Evolutionary conservation across 2,797 vertebrate genomes (phyloP), one percentile per base, ranked within the genome.

Genomic region (Gadopsis marmoratus): DNA sequence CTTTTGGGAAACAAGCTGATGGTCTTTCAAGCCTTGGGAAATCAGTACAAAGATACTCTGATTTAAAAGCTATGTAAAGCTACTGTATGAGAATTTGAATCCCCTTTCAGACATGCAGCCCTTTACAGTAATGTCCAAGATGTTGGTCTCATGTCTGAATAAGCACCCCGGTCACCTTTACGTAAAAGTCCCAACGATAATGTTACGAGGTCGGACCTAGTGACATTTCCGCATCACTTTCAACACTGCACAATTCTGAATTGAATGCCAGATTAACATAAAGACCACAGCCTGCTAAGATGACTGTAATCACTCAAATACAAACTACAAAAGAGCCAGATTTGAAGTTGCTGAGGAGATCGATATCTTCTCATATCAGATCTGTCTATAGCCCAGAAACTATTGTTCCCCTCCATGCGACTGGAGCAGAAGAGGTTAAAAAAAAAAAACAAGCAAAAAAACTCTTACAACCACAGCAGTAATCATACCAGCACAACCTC

Each of bases 1-100:
- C 74, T 26, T 68, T 19, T 35, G 64, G 64, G 74, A 45, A 60
- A 56, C 41, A 11, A 37, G 31, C 62, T 50, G 61, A 62, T 50
- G 43, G 16, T 58, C 7, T 74, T 55, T 47, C 0, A 23, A 26
- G 50, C 71, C 50, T 23, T 51, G 73, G 63, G 63, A 66, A 74
- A 74, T 74, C 47, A 66, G 41, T 48, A 17, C 17, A 48, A 65
- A 64, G 14, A 35, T 33, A n/a, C 17, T 62, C 19, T 10, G 23
- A 45, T 35, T 29, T 26, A 14, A 53, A 53, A 11, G 4, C 37
- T 14, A 4, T 33, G 26, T 11, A 47, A 14, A 31, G 45, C 43
- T n/a, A 45, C 14, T 45, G 51, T 31, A 3, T 17, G 21, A 59
- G 12, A n/a, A 31, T 31, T 37, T 21, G n/a, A 72, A 62, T n/a